phyloP scores from a whole-genome alignment of 2,888 invertebrate species.

The Pseudococcus longispinus region DNA sequence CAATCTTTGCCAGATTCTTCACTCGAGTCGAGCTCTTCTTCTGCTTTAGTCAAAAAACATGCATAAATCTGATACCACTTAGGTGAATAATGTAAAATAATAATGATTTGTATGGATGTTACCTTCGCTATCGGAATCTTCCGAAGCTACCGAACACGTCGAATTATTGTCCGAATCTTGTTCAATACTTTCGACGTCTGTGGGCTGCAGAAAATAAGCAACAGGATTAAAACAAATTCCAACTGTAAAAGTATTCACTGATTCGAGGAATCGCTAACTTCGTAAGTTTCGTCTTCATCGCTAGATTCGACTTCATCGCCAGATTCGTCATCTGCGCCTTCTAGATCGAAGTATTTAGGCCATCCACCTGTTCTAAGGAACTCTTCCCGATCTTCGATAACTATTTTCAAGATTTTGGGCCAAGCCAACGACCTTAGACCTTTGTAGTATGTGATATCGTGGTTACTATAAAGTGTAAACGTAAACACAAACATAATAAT shows the following conservation, averaged over 20 bases:
- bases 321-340: constrained; percentile 75
- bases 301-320: constrained; percentile 69
- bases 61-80: too few relatives aligned
- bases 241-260: too few relatives aligned
- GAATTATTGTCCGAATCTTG: constrained; percentile 65
- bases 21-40: constrained; percentile 73
- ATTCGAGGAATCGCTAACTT: constrained; percentile 61
- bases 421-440: constrained; percentile 98
- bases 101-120: neutral
- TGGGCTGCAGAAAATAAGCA: too few relatives aligned
- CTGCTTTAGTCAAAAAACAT: constrained; percentile 62
- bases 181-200: constrained; percentile 73
- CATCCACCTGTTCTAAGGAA: constrained; percentile 99
- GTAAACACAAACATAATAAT: neutral
- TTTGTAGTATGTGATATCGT: constrained; percentile 96
- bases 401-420: constrained; percentile 99
- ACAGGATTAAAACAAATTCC: too few relatives aligned
- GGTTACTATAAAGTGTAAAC: constrained; percentile 62
- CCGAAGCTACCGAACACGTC: constrained; percentile 86
- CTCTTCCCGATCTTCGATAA: constrained; percentile 96
- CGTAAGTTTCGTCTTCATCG: constrained; percentile 68
- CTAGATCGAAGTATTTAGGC: constrained; percentile 95
- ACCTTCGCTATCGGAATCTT: constrained; percentile 70
- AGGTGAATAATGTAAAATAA: neutral
- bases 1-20: constrained; percentile 99